Evolutionary conservation across 2,888 invertebrate genomes (phyloP).

Genomic region (Habrosyne pyritoides): DNA sequence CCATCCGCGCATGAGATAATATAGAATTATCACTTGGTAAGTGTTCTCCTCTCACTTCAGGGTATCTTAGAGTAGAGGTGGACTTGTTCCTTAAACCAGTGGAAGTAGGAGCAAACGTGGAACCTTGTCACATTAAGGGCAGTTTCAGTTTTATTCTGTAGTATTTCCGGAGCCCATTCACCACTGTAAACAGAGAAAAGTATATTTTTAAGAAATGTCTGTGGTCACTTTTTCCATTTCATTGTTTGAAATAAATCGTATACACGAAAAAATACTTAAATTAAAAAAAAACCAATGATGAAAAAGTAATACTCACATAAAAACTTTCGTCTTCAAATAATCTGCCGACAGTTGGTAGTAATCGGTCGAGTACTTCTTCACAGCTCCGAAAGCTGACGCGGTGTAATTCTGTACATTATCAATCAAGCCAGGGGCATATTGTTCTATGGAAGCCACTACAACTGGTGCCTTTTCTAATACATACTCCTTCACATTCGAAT

Average conservation of each 20-base stretch:
- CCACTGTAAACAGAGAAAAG: constrained; percentile 83
- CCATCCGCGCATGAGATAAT: constrained; percentile 46
- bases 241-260: too few species aligned
- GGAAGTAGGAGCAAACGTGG: constrained; percentile 87
- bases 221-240: too few species aligned
- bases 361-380: constrained; percentile 75
- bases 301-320: constrained; percentile 87
- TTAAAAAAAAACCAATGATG: background rate
- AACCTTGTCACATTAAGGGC: constrained; percentile 87
- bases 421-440: constrained; percentile 88
- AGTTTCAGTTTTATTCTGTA: constrained; percentile 86
- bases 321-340: constrained; percentile 89
- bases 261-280: too few species aligned
- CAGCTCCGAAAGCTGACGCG: constrained; percentile 64
- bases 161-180: constrained; percentile 89
- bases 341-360: constrained; percentile 80
- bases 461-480: constrained; percentile 77
- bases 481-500: constrained; percentile 76
- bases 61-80: constrained; percentile 88
- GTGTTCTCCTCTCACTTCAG: constrained; percentile 61
- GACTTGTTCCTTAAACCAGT: constrained; percentile 91
- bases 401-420: constrained; percentile 83
- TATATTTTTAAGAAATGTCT: background rate
- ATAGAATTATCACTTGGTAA: constrained; percentile 33
- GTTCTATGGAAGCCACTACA: constrained; percentile 81